Base-by-base conservation (phyloP, 2,888 invertebrate genomes). In the Acrobasis suavella region DNA sequence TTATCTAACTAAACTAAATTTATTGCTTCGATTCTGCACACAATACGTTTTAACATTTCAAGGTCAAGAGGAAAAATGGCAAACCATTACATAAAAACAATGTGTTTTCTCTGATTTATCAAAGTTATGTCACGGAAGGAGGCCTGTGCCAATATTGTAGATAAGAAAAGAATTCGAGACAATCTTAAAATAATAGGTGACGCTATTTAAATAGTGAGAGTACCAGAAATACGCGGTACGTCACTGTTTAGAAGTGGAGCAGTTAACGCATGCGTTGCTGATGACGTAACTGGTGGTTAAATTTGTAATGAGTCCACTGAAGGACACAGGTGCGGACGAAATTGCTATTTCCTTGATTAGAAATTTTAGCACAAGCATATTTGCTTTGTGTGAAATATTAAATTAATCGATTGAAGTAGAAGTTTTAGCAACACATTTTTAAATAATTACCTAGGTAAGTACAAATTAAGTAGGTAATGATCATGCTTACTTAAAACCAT, bases 141-240 rank as follows among this genome's bases (percentile, higher is more conserved):
- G 73, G 75, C 72, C 70, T 68, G 69, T 77, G 72, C 77, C 65
- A 75, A 72, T 77, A 69, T 65, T 67, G 67, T 70, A 72, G 70
- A 76, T 72, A 72, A 68, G 72, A 67, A 74, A 84, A 84, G 80
- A 83, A 86, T 85, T 86, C 76, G 77, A 76, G 83, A 83, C 82
- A 78, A 72, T 82, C 82, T 82, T 72, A 81, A 88, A 89, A 91
- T 89, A 88, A 87, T 84, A 77, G 83, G 75, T 83, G 86, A 82
- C 79, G 85, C 77, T 87, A 84, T 88, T 86, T 80, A 84, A 86
- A 86, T 81, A 82, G 80, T 76, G 73, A 76, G 78, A 75, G 84
- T 78, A 80, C 82, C 82, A 78, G 78, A 87, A 91, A 91, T 91
- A 91, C 84, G 76, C 70, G 65, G 69, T 69, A 82, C 88, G 89